Conservation (phyloP, 2,113 vertebrate genomes). For the Poecile atricapillus region DNA sequence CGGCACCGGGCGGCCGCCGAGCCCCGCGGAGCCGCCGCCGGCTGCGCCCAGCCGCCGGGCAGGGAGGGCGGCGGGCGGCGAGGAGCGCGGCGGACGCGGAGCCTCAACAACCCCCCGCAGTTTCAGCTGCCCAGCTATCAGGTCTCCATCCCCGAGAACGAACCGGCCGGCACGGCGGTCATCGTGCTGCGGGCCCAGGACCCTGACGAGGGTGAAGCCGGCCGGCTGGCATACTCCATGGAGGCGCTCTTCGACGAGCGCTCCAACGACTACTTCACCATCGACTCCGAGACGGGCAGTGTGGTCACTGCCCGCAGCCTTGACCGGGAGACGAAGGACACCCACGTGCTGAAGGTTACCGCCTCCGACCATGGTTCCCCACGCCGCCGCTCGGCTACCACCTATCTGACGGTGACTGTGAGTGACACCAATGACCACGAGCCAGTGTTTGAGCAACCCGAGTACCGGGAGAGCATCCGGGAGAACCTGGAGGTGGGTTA, state of each 20-base stretch:
- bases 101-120: constrained; percentile 79
- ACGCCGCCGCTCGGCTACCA: constrained; percentile 77
- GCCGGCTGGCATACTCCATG: constrained; percentile 88
- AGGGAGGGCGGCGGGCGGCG: not conserved
- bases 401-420: constrained; percentile 89
- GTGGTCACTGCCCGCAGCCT: constrained; percentile 83
- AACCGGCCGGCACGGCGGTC: constrained; percentile 84
- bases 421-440: constrained; percentile 93
- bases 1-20: too few species aligned
- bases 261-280: constrained; percentile 87
- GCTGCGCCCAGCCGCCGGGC: not conserved
- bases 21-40: not conserved
- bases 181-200: constrained; percentile 89
- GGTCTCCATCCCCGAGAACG: constrained; percentile 91
- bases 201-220: constrained; percentile 86
- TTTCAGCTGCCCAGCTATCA: constrained; percentile 93
- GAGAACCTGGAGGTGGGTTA: constrained; percentile 94
- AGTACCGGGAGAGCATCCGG: constrained; percentile 86
- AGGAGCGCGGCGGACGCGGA: constrained; percentile 63
- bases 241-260: constrained; percentile 89
- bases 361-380: constrained; percentile 84
- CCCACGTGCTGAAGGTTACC: constrained; percentile 89
- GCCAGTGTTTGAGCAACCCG: constrained; percentile 89
- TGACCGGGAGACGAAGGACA: constrained; percentile 93
- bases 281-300: constrained; percentile 81